Evolutionary conservation across 2,113 vertebrate species (phyloP).

Genomic region (Xerus inauris): DNA sequence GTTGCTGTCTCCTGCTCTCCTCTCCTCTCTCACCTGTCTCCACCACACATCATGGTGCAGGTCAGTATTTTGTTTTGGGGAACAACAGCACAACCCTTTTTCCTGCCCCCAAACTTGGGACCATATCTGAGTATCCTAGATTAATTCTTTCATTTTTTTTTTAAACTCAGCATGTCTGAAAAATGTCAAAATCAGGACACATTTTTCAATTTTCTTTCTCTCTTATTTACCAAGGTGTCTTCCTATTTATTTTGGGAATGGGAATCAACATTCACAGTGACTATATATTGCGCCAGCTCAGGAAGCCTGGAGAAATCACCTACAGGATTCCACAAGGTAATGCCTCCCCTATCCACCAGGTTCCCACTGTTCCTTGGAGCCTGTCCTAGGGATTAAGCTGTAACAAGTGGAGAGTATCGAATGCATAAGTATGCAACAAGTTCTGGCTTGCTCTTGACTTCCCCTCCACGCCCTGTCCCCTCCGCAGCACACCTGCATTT

Average conservation of each 20-base stretch:
- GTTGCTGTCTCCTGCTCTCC: background rate
- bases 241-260: slow-evolving; percentile 92
- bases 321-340: slow-evolving; percentile 94
- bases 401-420: background rate
- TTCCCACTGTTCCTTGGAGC: background rate
- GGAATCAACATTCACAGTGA: slow-evolving; percentile 96
- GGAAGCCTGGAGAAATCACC: slow-evolving; percentile 90
- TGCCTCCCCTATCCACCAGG: background rate
- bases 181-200: background rate
- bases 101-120: background rate
- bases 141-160: slow-evolving; percentile 41
- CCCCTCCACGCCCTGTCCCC: background rate
- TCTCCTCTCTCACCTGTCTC: background rate
- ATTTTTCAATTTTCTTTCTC: background rate
- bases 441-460: background rate
- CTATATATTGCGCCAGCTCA: slow-evolving; percentile 89
- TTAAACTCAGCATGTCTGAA: background rate
- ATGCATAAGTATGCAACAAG: accelerated
- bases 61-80: background rate
- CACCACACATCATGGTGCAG: background rate
- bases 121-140: background rate
- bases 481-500: background rate
- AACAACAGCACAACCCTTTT: background rate
- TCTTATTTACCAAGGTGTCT: slow-evolving; percentile 86
- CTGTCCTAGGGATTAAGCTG: too few relatives aligned